These are phyloP conservation scores for Autographa gamma DNA, from an alignment of 2,888 invertebrate species.

Conservation along the genomic window DNA sequence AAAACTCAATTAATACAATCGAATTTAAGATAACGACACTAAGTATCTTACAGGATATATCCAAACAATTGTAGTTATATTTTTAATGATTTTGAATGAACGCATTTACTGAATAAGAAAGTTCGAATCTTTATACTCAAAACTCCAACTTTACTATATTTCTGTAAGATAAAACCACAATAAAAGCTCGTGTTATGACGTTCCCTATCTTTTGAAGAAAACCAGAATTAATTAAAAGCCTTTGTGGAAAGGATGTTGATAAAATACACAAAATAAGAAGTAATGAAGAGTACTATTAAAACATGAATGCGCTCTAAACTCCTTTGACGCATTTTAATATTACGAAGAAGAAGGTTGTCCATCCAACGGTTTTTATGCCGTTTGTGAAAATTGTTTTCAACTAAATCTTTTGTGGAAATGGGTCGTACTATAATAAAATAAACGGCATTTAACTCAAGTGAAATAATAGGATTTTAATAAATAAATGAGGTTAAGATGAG, in stretches of 20 bases:
- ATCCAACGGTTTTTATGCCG: not conserved
- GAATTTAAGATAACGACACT: not conserved
- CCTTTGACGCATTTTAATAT: conserved; percentile 1
- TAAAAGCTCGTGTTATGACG: not conserved
- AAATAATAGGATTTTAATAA: not conserved
- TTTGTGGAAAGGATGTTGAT: not conserved
- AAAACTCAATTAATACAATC: conserved; percentile 21
- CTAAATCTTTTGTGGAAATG: too few species aligned
- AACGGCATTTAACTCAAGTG: not conserved
- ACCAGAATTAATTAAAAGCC: not conserved
- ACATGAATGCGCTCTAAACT: conserved; percentile 1
- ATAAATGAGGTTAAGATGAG: too few species aligned
- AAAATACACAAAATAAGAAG: not conserved
- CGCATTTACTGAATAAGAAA: too few species aligned
- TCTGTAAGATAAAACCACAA: too few species aligned
- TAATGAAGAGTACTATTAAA: not conserved
- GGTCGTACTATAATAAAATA: too few species aligned
- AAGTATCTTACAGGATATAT: not conserved
- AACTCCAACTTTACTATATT: too few species aligned
- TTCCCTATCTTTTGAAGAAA: not conserved
- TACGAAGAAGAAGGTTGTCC: not conserved
- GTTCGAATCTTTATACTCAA: too few species aligned
- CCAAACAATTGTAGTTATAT: too few species aligned
- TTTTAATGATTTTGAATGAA: too few species aligned
- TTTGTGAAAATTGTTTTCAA: not conserved